Evolutionary conservation across 2,113 vertebrate species (phyloP).

Genomic region (Pterocles gutturalis): DNA sequence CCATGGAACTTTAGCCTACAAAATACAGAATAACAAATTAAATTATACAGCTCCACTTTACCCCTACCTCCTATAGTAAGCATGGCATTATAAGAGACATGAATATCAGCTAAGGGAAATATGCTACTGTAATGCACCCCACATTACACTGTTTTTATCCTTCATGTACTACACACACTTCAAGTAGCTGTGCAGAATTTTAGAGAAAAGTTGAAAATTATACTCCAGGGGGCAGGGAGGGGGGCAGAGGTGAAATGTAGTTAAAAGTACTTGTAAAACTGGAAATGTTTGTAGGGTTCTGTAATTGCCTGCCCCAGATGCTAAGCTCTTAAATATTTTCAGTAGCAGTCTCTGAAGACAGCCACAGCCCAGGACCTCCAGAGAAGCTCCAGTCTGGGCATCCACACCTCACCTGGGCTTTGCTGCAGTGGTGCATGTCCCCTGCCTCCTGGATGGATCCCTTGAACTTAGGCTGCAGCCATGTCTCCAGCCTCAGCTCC

Average conservation of each 20-base stretch:
- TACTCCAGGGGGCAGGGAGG: background rate
- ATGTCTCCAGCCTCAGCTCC: background rate
- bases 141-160: background rate
- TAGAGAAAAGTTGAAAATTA: background rate
- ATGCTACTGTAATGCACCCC: background rate
- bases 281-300: background rate
- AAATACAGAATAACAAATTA: background rate
- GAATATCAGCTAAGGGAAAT: background rate
- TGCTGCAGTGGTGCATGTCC: no score
- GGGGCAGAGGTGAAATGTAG: no score
- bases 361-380: background rate
- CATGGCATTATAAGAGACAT: background rate
- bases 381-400: background rate
- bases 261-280: background rate
- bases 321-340: background rate
- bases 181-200: background rate
- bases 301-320: background rate
- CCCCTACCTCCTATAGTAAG: background rate
- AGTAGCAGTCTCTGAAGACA: background rate
- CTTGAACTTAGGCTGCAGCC: background rate
- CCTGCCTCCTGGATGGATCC: background rate
- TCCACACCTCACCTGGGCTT: fast-evolving
- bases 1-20: background rate
- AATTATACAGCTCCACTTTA: background rate
- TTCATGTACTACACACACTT: background rate